Evolutionary conservation across 2,888 invertebrate species (phyloP), one percentile per base, ranked within the genome.

Genomic region (Tricholauxania praeusta): DNA sequence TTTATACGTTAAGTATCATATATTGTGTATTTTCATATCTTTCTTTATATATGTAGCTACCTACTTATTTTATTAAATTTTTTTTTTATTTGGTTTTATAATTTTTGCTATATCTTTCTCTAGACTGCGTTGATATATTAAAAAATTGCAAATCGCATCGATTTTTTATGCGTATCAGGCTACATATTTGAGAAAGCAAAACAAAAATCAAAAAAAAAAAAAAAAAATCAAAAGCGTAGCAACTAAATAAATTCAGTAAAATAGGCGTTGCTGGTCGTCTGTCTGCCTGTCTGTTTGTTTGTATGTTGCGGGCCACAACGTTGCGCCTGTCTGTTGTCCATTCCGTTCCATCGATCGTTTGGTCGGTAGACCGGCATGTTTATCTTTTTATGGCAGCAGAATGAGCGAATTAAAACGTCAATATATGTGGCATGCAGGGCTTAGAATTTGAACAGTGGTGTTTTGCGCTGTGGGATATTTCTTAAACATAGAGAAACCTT

Each of bases 331-430:
- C 69, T 62, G 32, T 60, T 62, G 28, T 51, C 48, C 17, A 7
- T 19, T 49, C 19, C 17, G 49, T n/a, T 17, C 17, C 60, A 59
- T 49, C 39, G 39, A 39, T 39, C 39, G 12, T 15, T 12, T 12
- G 32, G 22, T 52, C 15, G 49, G n/a, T 47, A 60, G 60, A 53
- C 70, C 59, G 68, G 59, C 57, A 48, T 62, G 39, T 60, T 70
- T 52, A 62, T 70, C 52, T 55, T 28, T 69, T 48, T 57, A 62
- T 49, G 47, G 39, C 39, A 48, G 48, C 47, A 12, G 63, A 19
- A 39, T 19, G 19, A 47, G n/a, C 63, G 70, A 53, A 70, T 70
- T 53, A 68, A 68, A 22, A 68, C 48, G 59, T 49, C 59, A 59
- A 22, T 49, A 59, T 48, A 68, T 59, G 57, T 59, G 59, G 57